These are phyloP conservation scores for Galaxea fascicularis DNA, from an alignment of 92 coral and sea anemone genomes.

Conservation along the genomic window DNA sequence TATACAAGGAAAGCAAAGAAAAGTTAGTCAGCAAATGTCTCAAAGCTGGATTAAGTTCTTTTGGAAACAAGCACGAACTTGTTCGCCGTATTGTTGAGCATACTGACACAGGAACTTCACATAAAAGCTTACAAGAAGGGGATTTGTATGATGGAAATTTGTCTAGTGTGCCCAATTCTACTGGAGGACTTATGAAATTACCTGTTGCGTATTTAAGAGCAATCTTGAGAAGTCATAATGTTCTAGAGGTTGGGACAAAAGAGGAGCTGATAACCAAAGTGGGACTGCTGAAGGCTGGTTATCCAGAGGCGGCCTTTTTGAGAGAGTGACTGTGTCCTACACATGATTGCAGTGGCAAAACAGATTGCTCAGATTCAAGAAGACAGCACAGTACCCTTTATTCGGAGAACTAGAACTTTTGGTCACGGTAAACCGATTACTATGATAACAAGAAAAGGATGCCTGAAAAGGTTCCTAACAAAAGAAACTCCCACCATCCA, in stretches of 20 bases:
- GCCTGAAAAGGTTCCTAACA: neutral
- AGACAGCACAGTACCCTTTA: neutral
- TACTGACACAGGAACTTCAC: neutral
- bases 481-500: neutral
- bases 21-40: constrained; percentile 37
- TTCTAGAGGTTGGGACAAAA: constrained; percentile 62
- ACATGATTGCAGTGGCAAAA: constrained; percentile 37
- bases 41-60: constrained; percentile 33
- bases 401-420: neutral
- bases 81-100: constrained; percentile 51
- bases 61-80: constrained; percentile 58
- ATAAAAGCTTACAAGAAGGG: constrained; percentile 11
- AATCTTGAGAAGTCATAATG: constrained; percentile 46
- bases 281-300: constrained; percentile 33
- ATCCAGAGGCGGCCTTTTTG: too few relatives aligned
- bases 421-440: neutral
- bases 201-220: constrained; percentile 59
- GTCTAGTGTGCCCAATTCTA: constrained; percentile 40
- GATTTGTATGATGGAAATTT: constrained; percentile 49
- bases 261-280: constrained; percentile 58
- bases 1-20: constrained; percentile 44
- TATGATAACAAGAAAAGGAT: neutral
- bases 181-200: constrained; percentile 58
- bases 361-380: neutral
- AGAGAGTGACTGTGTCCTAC: constrained; percentile 55